phyloP scores from a whole-genome alignment of 1,140 invertebrate species.

The Drosophila ananassae region DNA sequence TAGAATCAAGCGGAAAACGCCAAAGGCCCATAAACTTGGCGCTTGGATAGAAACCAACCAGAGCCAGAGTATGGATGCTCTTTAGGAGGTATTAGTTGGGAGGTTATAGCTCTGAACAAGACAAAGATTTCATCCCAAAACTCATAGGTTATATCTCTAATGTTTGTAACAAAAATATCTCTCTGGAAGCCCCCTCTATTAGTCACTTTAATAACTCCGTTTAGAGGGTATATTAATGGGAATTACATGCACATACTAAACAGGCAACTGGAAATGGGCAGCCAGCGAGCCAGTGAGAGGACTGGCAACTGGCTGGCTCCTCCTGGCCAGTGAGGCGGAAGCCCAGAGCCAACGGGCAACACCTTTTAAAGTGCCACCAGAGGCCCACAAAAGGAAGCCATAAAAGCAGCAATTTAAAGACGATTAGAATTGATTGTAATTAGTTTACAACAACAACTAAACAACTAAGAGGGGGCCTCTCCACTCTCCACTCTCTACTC shows the following conservation, averaged over 20 bases:
- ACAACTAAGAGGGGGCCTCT: slow-evolving; percentile 6
- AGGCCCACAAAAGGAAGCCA: slow-evolving; percentile 68
- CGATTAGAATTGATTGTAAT: slow-evolving; percentile 84
- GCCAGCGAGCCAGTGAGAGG: slow-evolving; percentile 2
- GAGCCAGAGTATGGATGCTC: neutral
- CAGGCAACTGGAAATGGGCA: slow-evolving; percentile 57
- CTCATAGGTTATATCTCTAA: too few species aligned
- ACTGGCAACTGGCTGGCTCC: slow-evolving; percentile 7
- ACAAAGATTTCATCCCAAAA: too few species aligned
- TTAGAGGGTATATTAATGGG: slow-evolving; percentile 22
- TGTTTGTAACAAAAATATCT: too few species aligned
- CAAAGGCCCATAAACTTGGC: slow-evolving; percentile 71
- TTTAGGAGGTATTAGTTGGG: neutral
- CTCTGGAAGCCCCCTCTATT: too few species aligned
- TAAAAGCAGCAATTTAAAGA: slow-evolving; percentile 77
- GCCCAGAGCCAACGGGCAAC: slow-evolving; percentile 43
- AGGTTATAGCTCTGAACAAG: neutral
- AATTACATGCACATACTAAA: slow-evolving; percentile 75
- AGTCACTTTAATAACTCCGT: neutral
- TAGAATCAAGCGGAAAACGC: slow-evolving; percentile 73
- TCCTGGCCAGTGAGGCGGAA: slow-evolving; percentile 54
- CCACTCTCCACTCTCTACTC: slow-evolving; percentile 3
- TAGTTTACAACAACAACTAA: slow-evolving; percentile 55
- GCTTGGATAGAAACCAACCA: slow-evolving; percentile 20
- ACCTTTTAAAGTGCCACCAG: slow-evolving; percentile 69